Base-by-base conservation (phyloP, 2,888 invertebrate genomes). In the Quadroppia sp. region DNA sequence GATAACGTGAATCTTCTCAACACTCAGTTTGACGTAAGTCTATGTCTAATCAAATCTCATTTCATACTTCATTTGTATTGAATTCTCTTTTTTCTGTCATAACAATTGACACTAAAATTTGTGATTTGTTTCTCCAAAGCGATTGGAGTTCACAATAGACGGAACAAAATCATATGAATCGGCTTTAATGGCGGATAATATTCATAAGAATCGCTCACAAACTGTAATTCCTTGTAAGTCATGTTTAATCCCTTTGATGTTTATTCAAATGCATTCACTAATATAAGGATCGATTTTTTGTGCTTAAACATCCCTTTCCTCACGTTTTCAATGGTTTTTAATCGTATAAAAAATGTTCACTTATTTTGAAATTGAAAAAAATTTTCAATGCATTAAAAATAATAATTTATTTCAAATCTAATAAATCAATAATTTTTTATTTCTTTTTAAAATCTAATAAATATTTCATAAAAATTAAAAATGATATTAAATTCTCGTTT, bases 131-230 rank as follows among this genome's bases (percentile, higher is more conserved):
- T 69, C 17, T 1, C 45, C 15, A 71, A 78, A 93, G 90, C 91
- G 90, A 86, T 88, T 94, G 78, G 86, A 88, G 77, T 86, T 87
- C 77, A 86, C 87, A 45, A 84, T 88, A 76, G 82, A 89, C 80
- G 87, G 88, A 78, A 82, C 86, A 74, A 92, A 91, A 81, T 89
- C 91, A 0, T 89, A 89, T 82, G 88, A 90, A 0, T 91, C 90
- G 17, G 93, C 90, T 20, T 87, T 88, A 48, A 90, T 88, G 1
- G 92, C 93, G 74, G 92, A 93, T 79, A 89, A 94, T 81, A 86
- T 88, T 76, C 83, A 86, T 73, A 90, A 90, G 81, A 96, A 96
- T 84, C 87, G 94, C 79, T 89, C 88, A 81, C 87, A 88, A 79
- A 85, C 87, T 79, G 87, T 91, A 71, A 87, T 94, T 83, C 94